These are phyloP conservation scores for Sebastes vulpes DNA, from an alignment of 2,797 vertebrate genomes.

Conservation along the genomic window DNA sequence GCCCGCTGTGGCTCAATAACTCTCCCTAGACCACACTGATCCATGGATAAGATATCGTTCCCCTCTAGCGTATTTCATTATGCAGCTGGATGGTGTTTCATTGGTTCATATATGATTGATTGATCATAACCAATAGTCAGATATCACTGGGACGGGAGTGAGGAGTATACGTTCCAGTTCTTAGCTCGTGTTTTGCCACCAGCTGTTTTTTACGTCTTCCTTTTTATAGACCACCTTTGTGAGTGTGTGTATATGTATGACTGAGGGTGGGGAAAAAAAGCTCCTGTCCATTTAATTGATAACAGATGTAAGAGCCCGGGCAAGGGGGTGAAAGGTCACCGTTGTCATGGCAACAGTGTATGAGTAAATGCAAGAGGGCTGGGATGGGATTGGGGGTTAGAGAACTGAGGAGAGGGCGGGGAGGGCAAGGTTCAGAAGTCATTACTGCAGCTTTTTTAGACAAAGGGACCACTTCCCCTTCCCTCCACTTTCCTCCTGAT, in stretches of 20 bases:
- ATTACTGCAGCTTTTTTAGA: conserved; percentile 85
- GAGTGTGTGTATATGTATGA: conserved; percentile 25
- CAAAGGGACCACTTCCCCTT: conserved; percentile 85
- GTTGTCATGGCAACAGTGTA: conserved; percentile 84
- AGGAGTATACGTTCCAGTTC: not conserved
- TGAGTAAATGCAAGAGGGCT: conserved; percentile 81
- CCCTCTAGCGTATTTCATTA: conserved; percentile 55
- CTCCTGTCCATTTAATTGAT: conserved; percentile 88
- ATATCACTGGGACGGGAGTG: not conserved
- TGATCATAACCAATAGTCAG: not conserved
- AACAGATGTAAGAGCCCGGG: conserved; percentile 89
- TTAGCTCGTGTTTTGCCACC: not conserved
- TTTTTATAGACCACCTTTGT: conserved; percentile 49
- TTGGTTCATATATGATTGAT: conserved; percentile 6
- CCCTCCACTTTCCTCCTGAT: conserved; percentile 79
- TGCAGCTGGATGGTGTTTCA: conserved; percentile 14
- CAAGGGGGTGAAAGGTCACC: conserved; percentile 87
- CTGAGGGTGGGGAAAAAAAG: conserved; percentile 50
- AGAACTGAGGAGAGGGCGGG: conserved; percentile 46
- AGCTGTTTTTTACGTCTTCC: not conserved
- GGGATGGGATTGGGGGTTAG: conserved; percentile 69
- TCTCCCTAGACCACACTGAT: conserved; percentile 49
- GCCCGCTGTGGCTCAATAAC: conserved; percentile 68
- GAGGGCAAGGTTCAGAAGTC: conserved; percentile 86
- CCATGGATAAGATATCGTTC: conserved; percentile 60